Percentiles rank a stretch among this genome's conserved stretches.
Conservation (phyloP, 2,797 vertebrate genomes). For the Muscicapa comitata region DNA sequence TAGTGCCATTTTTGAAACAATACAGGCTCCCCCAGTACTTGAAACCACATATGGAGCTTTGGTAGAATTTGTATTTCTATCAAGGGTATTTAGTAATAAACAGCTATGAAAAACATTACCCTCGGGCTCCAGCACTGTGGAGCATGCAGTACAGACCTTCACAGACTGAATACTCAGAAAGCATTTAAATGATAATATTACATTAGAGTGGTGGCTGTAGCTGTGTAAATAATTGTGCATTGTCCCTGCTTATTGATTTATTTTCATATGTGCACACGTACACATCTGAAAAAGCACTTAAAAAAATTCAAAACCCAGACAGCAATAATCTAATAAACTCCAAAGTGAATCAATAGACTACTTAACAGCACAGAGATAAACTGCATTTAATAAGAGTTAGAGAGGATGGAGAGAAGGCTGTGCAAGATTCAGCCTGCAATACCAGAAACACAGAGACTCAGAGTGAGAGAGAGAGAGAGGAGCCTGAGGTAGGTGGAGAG, state of each 20-base stretch:
- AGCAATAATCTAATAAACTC: slow-evolving; percentile 62
- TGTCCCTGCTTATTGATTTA: slow-evolving; percentile 54
- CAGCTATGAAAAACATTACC: slow-evolving; percentile 58
- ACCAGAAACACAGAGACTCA: background rate
- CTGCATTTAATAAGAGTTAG: slow-evolving; percentile 60
- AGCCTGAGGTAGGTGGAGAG: background rate
- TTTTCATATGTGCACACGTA: slow-evolving; percentile 12
- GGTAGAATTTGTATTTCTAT: slow-evolving; percentile 45
- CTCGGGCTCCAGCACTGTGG: slow-evolving; percentile 38
- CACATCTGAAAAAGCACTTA: slow-evolving; percentile 19
- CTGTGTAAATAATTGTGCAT: slow-evolving; percentile 62
- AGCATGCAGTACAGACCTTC: slow-evolving; percentile 51
- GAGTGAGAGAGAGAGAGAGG: background rate
- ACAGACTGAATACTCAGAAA: slow-evolving; percentile 46
- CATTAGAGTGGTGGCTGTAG: slow-evolving; percentile 46
- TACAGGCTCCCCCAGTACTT: background rate
- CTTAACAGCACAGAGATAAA: slow-evolving; percentile 60
- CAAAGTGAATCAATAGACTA: slow-evolving; percentile 60
- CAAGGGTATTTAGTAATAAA: slow-evolving; percentile 68
- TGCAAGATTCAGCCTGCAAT: background rate
- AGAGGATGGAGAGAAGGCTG: background rate
- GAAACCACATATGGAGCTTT: slow-evolving; percentile 48
- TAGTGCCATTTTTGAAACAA: slow-evolving; percentile 50
- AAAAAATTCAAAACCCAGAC: slow-evolving; percentile 52
- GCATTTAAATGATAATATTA: slow-evolving; percentile 66